Evolutionary conservation across 2,888 invertebrate species (phyloP).

Genomic region (Eutolmus rufibarbis): DNA sequence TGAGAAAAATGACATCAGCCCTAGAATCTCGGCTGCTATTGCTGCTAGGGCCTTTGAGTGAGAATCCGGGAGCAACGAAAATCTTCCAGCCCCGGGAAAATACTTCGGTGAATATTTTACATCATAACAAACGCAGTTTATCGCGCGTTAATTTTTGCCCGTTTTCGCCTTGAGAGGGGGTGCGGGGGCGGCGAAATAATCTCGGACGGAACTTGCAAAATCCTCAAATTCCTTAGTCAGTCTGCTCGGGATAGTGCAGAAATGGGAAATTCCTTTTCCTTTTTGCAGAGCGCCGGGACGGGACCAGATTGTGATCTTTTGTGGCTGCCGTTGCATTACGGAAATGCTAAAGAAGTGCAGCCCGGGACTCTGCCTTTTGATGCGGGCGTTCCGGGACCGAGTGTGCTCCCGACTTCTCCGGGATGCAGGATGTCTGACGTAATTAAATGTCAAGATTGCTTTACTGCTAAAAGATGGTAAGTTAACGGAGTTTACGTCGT

Average conservation of each 20-base stretch:
- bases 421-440: not conserved
- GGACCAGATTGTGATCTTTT: not conserved
- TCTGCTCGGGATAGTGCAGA: not conserved
- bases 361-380: not conserved
- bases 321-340: not conserved
- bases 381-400: not conserved
- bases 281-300: not conserved
- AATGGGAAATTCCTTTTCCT: not conserved
- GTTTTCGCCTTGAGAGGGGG: no score
- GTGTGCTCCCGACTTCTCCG: not conserved
- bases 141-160: slow-evolving; percentile 19
- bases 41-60: not conserved
- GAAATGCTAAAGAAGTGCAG: not conserved
- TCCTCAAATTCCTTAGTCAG: not conserved
- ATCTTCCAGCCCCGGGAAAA: not conserved
- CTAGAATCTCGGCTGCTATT: not conserved
- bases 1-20: not conserved
- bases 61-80: not conserved
- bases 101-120: not conserved
- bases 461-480: not conserved
- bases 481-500: not conserved
- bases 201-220: not conserved
- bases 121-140: slow-evolving; percentile 29
- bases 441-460: not conserved
- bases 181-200: not conserved